phyloP scores from a whole-genome alignment of 2,113 vertebrate species.

The Fukomys damarensis region DNA sequence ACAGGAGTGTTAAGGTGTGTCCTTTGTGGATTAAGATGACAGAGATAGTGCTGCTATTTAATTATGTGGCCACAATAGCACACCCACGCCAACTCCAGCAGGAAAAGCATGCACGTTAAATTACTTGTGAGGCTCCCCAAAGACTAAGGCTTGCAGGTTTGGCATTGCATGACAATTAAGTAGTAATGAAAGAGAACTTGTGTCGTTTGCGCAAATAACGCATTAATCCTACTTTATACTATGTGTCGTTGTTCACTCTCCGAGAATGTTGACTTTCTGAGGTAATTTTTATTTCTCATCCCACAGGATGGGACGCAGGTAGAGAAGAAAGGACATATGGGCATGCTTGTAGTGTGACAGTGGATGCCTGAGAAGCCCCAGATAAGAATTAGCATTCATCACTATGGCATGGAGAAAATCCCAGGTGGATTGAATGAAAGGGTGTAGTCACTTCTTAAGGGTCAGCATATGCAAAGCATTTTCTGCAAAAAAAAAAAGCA shows the following conservation, averaged over 20 bases:
- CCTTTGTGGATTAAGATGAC: slow-evolving; percentile 64
- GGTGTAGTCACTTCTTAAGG: neutral
- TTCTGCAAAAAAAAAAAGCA: slow-evolving; percentile 5
- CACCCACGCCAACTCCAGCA: slow-evolving; percentile 37
- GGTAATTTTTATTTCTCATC: slow-evolving; percentile 54
- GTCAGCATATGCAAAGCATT: neutral
- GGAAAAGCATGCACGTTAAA: neutral
- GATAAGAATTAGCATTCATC: neutral
- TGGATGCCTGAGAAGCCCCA: neutral
- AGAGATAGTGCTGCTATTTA: slow-evolving; percentile 38
- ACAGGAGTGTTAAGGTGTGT: slow-evolving; percentile 20
- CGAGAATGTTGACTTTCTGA: slow-evolving; percentile 15
- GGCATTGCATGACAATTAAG: slow-evolving; percentile 32
- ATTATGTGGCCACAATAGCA: neutral
- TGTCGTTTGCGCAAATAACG: neutral
- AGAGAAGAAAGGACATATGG: neutral
- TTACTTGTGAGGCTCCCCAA: slow-evolving; percentile 6
- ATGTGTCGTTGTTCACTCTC: neutral
- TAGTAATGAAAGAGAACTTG: neutral
- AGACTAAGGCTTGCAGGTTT: neutral
- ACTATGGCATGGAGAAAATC: neutral
- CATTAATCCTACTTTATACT: slow-evolving; percentile 24
- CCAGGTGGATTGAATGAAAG: neutral
- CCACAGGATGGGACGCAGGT: neutral
- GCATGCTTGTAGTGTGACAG: neutral